Evolutionary conservation across 92 coral and sea anemone genomes (phyloP).

Genomic region (Isaurus tuberculatus): DNA sequence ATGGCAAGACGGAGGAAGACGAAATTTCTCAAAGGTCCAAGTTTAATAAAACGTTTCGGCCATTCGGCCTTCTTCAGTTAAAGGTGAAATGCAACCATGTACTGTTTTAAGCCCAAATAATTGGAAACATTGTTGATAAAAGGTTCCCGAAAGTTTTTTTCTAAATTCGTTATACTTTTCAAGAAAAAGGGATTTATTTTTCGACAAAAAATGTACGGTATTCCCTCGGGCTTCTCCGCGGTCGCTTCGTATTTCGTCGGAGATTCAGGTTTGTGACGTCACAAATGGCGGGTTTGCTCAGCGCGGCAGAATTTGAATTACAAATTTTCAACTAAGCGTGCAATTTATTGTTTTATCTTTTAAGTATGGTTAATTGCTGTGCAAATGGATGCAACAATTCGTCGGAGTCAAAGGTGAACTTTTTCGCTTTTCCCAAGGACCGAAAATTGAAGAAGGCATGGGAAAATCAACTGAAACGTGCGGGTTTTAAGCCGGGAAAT

Average conservation of each 20-base stretch:
- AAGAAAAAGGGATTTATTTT: conserved; percentile 10
- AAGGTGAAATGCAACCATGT: conserved; percentile 2
- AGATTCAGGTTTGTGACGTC: conserved; percentile 6
- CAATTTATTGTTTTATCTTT: not conserved
- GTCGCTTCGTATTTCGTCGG: not conserved
- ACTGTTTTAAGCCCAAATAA: not conserved
- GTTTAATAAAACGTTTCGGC: not conserved
- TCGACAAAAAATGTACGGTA: not conserved
- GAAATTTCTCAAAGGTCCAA: too few relatives aligned
- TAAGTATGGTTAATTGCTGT: conserved; percentile 8
- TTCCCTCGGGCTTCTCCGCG: not conserved
- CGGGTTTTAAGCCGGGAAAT: conserved; percentile 4
- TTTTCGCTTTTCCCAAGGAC: conserved; percentile 21
- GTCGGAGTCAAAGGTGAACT: not conserved
- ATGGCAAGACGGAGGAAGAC: too few relatives aligned
- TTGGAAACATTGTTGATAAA: not conserved
- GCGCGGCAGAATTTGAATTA: conserved; percentile 18
- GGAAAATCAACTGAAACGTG: not conserved
- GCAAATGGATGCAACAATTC: conserved; percentile 6
- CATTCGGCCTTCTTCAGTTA: too few relatives aligned
- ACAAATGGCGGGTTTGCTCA: conserved; percentile 12
- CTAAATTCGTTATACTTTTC: not conserved
- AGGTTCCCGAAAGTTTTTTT: not conserved
- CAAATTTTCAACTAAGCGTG: not conserved
- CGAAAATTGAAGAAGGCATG: conserved; percentile 7